Base-by-base conservation (phyloP, 2,797 vertebrate genomes). In the Pteropus rufus region DNA sequence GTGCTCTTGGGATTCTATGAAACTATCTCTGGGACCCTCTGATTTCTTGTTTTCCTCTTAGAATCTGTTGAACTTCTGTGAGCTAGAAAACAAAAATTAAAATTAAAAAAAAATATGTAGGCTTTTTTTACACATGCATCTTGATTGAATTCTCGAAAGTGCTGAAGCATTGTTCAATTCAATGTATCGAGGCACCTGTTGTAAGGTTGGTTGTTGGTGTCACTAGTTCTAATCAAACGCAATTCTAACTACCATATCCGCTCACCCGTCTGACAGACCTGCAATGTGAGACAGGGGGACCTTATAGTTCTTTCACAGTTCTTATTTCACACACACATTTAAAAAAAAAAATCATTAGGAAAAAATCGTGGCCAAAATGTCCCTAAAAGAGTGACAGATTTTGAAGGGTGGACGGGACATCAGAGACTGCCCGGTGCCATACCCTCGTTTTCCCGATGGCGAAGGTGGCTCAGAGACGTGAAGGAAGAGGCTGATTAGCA, bases 41-140 rank as follows among this genome's bases (percentile, higher is more conserved):
- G 12, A 26, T 79, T 87, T 92, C 41, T 56, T n/a, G 15, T 70
- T 54, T 85, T 54, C 12, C 23, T 89, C 24, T 19, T 16, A 65
- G 54, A 69, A 54, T 39, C 49, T 52, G 1, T n/a, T 41, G n/a
- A 39, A 4, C 3, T 79, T 93, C 46, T 15, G 11, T 67, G 34
- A 79, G n/a, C 16, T 88, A 72, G 39, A 91, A 80, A 67, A 12
- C 31, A 36, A 85, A 84, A 77, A 29, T 29, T 56, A 56, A 24
- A 24, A 58, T 9, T 31, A 67, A 67, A 94, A 34, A 90, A 88
- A 41, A 64, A 14, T 23, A 67, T 1, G 5, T 23, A 79, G 41
- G 5, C 10, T 82, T 75, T 15, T 31, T 72, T 72, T 72, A 79
- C 65, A 52, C 31, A 24, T 16, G 24, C 34, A 70, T 69, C 34